Evolutionary conservation across 2,797 vertebrate species (phyloP).

Genomic region (Tenualosa thibaudeaui): DNA sequence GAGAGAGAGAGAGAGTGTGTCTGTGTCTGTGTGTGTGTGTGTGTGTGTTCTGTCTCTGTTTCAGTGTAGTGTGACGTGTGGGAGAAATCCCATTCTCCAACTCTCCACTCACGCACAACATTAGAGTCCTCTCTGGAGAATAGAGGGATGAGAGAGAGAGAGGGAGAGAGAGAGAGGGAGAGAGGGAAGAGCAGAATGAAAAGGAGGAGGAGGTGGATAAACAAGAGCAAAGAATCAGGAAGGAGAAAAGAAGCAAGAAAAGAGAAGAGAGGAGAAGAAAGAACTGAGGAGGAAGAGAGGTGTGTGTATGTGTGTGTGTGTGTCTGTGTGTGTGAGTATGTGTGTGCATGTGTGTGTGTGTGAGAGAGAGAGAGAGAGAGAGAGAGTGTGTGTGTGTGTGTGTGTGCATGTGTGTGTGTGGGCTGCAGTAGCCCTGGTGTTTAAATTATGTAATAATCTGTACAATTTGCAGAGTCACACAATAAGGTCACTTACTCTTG

Average conservation of each 20-base stretch:
- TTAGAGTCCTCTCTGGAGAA: too few species aligned
- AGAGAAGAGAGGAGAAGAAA: neutral
- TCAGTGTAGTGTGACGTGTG: neutral
- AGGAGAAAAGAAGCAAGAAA: neutral
- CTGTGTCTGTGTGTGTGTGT: neutral
- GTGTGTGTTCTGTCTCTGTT: neutral
- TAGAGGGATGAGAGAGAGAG: too few species aligned
- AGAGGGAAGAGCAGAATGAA: neutral
- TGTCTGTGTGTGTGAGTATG: neutral
- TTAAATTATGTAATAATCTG: neutral
- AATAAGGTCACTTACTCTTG: slow-evolving; percentile 10
- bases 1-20: too few species aligned
- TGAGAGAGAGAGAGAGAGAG: neutral
- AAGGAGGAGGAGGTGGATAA: neutral
- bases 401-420: neutral
- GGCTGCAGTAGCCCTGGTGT: neutral
- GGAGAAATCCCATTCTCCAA: neutral
- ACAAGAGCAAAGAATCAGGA: too few species aligned
- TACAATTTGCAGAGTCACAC: neutral
- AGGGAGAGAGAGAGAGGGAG: neutral
- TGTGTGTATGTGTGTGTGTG: neutral
- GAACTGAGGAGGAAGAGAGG: neutral
- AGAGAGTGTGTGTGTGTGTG: neutral
- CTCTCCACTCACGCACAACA: neutral
- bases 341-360: neutral